Base-by-base conservation (phyloP, 2,113 vertebrate genomes). In the Hassar affinis region DNA sequence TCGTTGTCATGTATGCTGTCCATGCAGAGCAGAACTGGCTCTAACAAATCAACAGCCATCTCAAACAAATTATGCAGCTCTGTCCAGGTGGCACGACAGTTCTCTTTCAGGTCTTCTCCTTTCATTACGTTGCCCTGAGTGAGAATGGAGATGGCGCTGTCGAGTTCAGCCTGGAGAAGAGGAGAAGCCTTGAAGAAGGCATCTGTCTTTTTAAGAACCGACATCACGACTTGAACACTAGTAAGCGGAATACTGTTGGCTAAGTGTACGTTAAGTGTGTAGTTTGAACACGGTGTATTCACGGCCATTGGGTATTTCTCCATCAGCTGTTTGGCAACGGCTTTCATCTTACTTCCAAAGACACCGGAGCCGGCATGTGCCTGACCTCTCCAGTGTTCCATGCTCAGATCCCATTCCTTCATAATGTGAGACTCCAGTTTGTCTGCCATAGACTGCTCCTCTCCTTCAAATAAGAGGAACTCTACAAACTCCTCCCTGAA, bases 381-480 rank as follows among this genome's bases (percentile, higher is more conserved):
- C 86, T 98, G 97, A 15, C 95, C 96, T 81, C 96, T 92, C 83
- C 97, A 99, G 87, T 93, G 94, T 14, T 96, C 95, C 96, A 99
- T 95, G 86, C 96, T 95, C 49, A 99, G 88, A 3, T 96, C 96
- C 97, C 97, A 99, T 42, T 93, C 93, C 52, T 97, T 95, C 0
- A 92, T 96, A 42, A 98, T 89, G 6, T 93, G 95, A 0, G 91
- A 84, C 0, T 96, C 93, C 77, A 99, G 94, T 54, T 92, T 95
- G 33, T 96, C 95, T 1, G 94, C 93, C 22, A 97, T 85, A 20
- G 78, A 64, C 3, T 91, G 95, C 1, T 93, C 93, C 4, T 98
- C 95, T 0, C 92, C 94, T 81, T 96, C 95, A 7, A 96, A 96
- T 0, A 91, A 93, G 83, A 98, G 90, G 85, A 98, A 98, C 0